Evolutionary conservation across 2,888 invertebrate genomes (phyloP).

Genomic region (Platycheirus rosarum): DNA sequence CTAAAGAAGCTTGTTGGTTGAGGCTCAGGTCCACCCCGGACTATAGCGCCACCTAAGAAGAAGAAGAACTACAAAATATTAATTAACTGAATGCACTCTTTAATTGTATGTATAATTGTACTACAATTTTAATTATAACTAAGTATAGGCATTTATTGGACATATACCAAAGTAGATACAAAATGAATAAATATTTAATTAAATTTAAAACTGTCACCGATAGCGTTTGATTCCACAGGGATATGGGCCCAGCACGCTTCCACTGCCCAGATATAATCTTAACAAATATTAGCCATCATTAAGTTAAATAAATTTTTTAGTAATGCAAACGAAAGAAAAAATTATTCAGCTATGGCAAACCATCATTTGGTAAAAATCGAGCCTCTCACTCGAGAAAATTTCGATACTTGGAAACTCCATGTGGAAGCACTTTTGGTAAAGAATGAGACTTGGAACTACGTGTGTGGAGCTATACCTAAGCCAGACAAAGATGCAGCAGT

Average conservation of each 20-base stretch:
- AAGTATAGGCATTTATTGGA: too few species aligned
- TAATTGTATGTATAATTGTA: too few species aligned
- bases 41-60: too few species aligned
- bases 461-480: neutral
- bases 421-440: constrained; percentile 16
- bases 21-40: too few species aligned
- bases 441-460: constrained; percentile 5
- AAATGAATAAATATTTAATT: neutral
- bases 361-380: constrained; percentile 16
- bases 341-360: constrained; percentile 4
- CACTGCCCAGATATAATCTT: neutral
- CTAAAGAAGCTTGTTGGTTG: too few species aligned
- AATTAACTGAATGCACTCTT: too few species aligned
- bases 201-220: neutral
- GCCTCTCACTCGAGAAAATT: constrained; percentile 7
- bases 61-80: too few species aligned
- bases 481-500: neutral
- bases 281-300: neutral
- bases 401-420: constrained; percentile 15
- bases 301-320: neutral
- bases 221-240: neutral
- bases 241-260: too few species aligned
- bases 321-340: neutral
- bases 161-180: too few species aligned
- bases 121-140: too few species aligned